Evolutionary conservation across 2,797 vertebrate genomes (phyloP).

Genomic region (Anomalospiza imberbis): DNA sequence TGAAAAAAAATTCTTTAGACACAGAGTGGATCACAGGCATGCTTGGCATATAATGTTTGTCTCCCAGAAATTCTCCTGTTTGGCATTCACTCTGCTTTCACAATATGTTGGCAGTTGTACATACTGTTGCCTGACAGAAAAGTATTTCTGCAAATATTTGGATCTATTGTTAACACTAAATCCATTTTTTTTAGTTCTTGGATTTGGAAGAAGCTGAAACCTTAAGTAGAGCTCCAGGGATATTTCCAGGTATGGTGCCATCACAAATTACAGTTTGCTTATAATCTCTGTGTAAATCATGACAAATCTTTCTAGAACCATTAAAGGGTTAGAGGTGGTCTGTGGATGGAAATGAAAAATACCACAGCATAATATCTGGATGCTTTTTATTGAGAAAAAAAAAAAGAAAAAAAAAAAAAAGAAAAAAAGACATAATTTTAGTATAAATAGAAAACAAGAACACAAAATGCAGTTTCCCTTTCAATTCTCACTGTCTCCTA

Average conservation of each 20-base stretch:
- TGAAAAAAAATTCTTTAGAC: neutral
- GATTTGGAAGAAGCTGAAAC: constrained; percentile 19
- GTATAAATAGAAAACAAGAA: neutral
- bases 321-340: neutral
- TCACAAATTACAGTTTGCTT: constrained; percentile 19
- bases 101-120: neutral
- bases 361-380: neutral
- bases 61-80: neutral
- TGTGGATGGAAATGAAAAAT: neutral
- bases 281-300: constrained; percentile 40
- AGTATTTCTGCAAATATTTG: constrained; percentile 23
- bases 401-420: neutral
- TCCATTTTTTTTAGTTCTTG: constrained; percentile 2
- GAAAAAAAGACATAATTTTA: neutral
- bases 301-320: neutral
- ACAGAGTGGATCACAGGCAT: neutral
- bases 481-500: neutral
- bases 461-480: neutral
- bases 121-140: neutral
- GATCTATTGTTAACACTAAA: neutral
- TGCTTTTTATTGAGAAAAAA: neutral
- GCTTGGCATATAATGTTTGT: neutral
- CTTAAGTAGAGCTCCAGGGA: constrained; percentile 25
- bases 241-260: neutral
- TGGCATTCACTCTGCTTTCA: neutral